phyloP scores from a whole-genome alignment of 1,140 invertebrate genomes.

The Sminthurides bifidus region DNA sequence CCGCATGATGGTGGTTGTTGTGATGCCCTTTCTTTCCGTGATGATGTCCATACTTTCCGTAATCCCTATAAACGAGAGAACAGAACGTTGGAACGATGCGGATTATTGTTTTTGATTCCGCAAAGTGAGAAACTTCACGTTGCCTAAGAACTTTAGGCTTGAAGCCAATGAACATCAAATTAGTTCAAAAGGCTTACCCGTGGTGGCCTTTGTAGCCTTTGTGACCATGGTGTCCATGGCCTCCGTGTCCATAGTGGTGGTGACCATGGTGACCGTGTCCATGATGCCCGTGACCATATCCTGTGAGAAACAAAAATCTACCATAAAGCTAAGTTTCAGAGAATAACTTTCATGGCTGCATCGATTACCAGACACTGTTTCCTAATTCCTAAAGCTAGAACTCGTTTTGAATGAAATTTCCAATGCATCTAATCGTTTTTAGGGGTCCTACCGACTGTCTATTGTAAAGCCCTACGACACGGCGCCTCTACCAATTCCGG shows the following conservation, averaged over 20 bases:
- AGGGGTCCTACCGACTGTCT: neutral
- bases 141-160: too few relatives aligned
- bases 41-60: conserved; percentile 9
- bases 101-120: too few relatives aligned
- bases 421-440: neutral
- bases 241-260: neutral
- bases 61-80: too few relatives aligned
- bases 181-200: neutral
- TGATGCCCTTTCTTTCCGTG: conserved; percentile 14
- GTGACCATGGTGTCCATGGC: conserved; percentile 9
- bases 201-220: conserved; percentile 9
- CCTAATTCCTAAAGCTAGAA: neutral
- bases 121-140: too few relatives aligned
- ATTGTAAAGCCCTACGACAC: neutral
- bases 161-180: neutral
- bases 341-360: neutral
- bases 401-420: neutral
- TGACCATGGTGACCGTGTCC: conserved; percentile 9
- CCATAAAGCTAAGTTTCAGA: neutral
- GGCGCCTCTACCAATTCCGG: too few relatives aligned
- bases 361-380: neutral
- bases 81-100: too few relatives aligned
- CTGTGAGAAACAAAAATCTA: neutral
- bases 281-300: neutral
- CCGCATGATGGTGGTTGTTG: neutral